A percentile compares a stretch with the other conserved stretches of the same genome.
Evolutionary conservation across 2,113 vertebrate genomes (phyloP).

Genomic region (Entosphenus tridentatus): DNA sequence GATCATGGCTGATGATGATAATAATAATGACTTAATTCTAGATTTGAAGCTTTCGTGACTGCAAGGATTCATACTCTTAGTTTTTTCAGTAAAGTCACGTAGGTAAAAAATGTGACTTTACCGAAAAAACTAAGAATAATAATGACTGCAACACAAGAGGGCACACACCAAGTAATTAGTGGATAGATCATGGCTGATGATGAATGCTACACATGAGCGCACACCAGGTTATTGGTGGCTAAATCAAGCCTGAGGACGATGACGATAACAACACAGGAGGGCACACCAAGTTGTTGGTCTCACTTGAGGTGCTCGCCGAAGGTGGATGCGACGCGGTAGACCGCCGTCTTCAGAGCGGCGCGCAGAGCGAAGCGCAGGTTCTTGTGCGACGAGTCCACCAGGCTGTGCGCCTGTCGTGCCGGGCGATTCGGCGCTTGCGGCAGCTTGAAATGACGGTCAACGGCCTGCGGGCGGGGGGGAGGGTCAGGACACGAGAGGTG

Average conservation of each 20-base stretch:
- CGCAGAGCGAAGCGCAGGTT: constrained; percentile 70
- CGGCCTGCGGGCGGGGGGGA: constrained; percentile 28
- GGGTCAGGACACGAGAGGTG: neutral
- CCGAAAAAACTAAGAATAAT: no score
- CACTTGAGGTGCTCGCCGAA: constrained; percentile 82
- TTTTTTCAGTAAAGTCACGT: no score
- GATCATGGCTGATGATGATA: no score
- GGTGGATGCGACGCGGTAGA: constrained; percentile 70
- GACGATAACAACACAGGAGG: neutral
- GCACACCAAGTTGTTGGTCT: constrained; percentile 11
- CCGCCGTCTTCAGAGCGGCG: constrained; percentile 64
- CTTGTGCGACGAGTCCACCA: constrained; percentile 61
- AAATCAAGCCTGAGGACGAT: neutral
- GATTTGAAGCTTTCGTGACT: no score
- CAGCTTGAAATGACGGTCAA: constrained; percentile 89
- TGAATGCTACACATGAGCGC: no score
- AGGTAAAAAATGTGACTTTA: no score
- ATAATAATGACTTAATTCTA: no score
- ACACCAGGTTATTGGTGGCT: no score
- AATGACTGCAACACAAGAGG: no score
- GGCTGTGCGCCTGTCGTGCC: constrained; percentile 25
- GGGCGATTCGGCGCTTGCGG: constrained; percentile 84
- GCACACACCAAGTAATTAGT: no score
- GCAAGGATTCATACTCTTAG: no score
- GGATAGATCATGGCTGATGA: no score